Evolutionary conservation across 2,113 vertebrate species (phyloP).

Genomic region (Bettongia penicillata): DNA sequence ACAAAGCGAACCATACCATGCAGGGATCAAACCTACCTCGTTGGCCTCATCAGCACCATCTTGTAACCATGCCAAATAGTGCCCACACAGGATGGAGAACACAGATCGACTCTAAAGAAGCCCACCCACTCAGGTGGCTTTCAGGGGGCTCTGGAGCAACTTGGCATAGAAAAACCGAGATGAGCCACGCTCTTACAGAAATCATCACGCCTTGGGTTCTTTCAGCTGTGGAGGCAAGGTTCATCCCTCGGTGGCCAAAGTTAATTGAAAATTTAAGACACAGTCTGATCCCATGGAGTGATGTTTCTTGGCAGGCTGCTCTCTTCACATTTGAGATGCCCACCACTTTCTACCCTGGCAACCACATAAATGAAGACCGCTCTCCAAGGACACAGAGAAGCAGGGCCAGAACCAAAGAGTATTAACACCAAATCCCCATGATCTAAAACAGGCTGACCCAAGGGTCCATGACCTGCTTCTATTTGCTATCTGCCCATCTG

Average conservation of each 20-base stretch:
- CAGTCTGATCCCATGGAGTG: constrained; percentile 39
- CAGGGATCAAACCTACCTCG: neutral
- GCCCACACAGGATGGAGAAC: neutral
- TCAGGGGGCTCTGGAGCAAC: neutral
- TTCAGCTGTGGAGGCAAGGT: constrained; percentile 11
- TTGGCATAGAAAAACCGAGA: constrained; percentile 45
- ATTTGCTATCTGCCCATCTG: too few relatives aligned
- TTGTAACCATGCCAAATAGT: neutral
- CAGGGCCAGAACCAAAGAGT: neutral
- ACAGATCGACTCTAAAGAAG: neutral
- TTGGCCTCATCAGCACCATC: neutral
- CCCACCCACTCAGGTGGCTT: constrained; percentile 14
- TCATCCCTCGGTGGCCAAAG: constrained; percentile 50
- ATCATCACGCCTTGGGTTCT: constrained; percentile 17
- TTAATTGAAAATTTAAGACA: constrained; percentile 63
- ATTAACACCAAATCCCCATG: neutral
- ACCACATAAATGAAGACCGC: neutral
- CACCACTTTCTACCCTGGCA: neutral
- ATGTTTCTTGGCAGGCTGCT: constrained; percentile 31
- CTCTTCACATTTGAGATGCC: neutral
- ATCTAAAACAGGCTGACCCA: neutral
- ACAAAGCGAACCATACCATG: neutral
- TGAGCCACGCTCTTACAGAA: constrained; percentile 4
- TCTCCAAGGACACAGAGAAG: neutral
- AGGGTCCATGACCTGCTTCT: neutral